phyloP scores from a whole-genome alignment of 2,888 invertebrate species.

The Didymodactylos carnosus region DNA sequence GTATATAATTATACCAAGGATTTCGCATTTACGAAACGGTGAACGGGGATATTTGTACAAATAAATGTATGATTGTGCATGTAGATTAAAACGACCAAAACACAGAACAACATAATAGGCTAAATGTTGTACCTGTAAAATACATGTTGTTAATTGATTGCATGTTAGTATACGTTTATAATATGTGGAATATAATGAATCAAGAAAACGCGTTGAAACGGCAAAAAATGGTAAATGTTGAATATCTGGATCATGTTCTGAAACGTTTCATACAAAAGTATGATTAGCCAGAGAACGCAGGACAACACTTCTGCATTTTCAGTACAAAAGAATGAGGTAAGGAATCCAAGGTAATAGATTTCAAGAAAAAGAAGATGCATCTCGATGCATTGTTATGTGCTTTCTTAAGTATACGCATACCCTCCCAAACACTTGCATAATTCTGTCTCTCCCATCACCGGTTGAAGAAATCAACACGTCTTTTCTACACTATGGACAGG shows the following conservation, averaged over 20 bases:
- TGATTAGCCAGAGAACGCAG: too few species aligned
- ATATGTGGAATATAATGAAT: not conserved
- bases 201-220: not conserved
- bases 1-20: not conserved
- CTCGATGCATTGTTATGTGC: too few species aligned
- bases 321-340: too few species aligned
- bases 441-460: too few species aligned
- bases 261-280: too few species aligned
- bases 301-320: too few species aligned
- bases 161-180: not conserved
- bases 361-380: too few species aligned
- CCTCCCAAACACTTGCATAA: too few species aligned
- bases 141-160: not conserved
- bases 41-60: not conserved
- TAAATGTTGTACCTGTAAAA: not conserved
- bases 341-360: too few species aligned
- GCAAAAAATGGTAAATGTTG: not conserved
- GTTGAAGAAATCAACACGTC: too few species aligned
- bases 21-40: not conserved
- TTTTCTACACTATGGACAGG: too few species aligned
- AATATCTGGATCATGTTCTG: not conserved
- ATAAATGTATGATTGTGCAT: not conserved
- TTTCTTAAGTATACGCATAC: too few species aligned
- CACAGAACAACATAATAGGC: not conserved
- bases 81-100: not conserved